Conservation (phyloP, 2,888 invertebrate genomes). For the Metopia argyrocephala region DNA sequence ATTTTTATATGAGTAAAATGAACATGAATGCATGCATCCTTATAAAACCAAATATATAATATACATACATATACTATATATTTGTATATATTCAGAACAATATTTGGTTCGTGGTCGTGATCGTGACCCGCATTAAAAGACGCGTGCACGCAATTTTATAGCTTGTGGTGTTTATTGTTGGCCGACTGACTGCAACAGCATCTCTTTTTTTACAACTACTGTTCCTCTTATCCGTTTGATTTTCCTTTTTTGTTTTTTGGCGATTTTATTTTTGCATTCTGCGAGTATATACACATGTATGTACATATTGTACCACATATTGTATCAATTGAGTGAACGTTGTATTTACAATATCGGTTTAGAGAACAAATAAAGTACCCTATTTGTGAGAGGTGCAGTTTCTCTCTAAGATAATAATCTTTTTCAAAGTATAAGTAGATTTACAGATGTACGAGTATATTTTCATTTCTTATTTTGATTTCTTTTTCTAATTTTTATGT, state of each 20-base stretch:
- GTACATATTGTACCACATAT: too few relatives aligned
- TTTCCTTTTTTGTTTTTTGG: neutral
- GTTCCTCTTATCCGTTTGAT: constrained; percentile 13
- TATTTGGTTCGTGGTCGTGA: constrained; percentile 64
- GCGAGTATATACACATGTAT: neutral
- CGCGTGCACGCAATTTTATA: constrained; percentile 64
- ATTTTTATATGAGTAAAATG: neutral
- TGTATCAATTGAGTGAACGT: too few relatives aligned
- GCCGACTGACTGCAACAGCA: constrained; percentile 10
- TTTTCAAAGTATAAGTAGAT: too few relatives aligned
- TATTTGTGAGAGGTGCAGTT: too few relatives aligned
- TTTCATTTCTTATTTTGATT: too few relatives aligned
- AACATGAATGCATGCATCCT: constrained; percentile 22
- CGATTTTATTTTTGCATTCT: constrained; percentile 10
- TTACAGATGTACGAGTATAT: too few relatives aligned
- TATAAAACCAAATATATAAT: neutral
- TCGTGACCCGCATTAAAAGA: constrained; percentile 64
- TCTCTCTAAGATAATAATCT: too few relatives aligned
- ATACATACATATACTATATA: constrained; percentile 23
- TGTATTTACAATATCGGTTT: too few relatives aligned
- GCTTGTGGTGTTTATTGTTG: constrained; percentile 54
- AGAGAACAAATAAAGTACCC: too few relatives aligned
- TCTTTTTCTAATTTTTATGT: too few relatives aligned
- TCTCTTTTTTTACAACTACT: constrained; percentile 41
- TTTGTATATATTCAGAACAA: constrained; percentile 54